A percentile compares a stretch with the other conserved stretches of the same genome.
Conservation (phyloP, 2,797 vertebrate species). For the Enteromius argenteus region DNA sequence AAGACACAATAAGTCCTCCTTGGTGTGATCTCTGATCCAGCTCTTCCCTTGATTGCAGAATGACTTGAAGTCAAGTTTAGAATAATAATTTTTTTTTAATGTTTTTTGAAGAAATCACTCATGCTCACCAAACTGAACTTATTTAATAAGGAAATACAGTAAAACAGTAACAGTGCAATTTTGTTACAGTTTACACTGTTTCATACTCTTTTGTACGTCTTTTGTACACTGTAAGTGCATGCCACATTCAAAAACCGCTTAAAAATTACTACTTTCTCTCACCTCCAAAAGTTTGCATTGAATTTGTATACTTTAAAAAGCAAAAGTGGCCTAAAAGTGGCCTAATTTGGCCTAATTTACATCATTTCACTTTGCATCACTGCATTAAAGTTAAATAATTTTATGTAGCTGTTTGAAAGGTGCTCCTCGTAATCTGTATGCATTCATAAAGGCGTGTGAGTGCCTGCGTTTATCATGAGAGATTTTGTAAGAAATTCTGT, state of each 20-base stretch:
- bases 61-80: neutral
- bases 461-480: neutral
- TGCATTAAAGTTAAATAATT: neutral
- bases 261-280: neutral
- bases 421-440: neutral
- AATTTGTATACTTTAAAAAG: neutral
- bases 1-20: constrained; percentile 70
- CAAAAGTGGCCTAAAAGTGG: too few relatives aligned
- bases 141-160: neutral
- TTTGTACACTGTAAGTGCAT: neutral
- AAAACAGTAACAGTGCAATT: neutral
- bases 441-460: neutral
- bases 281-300: neutral
- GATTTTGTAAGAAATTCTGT: neutral
- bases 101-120: neutral
- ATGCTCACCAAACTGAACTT: neutral
- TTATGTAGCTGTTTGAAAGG: neutral
- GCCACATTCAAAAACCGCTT: neutral
- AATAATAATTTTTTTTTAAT: neutral
- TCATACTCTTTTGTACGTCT: neutral
- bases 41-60: constrained; percentile 69
- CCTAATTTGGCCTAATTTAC: neutral
- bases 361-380: neutral
- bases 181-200: neutral
- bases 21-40: constrained; percentile 69